phyloP scores from a whole-genome alignment of 2,797 vertebrate species.

The Falco novaeseelandiae region DNA sequence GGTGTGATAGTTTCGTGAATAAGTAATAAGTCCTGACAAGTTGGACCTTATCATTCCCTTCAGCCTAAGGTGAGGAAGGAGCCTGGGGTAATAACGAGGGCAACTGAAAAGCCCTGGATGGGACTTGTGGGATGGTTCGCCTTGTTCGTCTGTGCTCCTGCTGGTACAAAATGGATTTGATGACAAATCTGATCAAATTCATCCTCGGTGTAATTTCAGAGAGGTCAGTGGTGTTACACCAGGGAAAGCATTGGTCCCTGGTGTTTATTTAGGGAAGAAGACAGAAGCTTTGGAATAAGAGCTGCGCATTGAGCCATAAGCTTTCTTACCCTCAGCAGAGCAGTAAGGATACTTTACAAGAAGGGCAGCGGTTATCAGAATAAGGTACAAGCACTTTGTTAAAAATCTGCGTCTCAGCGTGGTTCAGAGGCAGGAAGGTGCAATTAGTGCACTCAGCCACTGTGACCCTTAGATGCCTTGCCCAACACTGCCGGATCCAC shows the following conservation, averaged over 20 bases:
- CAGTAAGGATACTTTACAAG: background rate
- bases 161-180: slow-evolving; percentile 54
- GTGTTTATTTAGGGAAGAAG: slow-evolving; percentile 32
- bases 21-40: slow-evolving; percentile 81
- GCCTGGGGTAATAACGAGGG: slow-evolving; percentile 61
- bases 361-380: slow-evolving; percentile 22
- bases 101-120: slow-evolving; percentile 54
- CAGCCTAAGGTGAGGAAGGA: slow-evolving; percentile 74
- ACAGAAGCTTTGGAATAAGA: slow-evolving; percentile 6
- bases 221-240: slow-evolving; percentile 49
- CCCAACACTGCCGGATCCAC: slow-evolving; percentile 21
- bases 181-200: slow-evolving; percentile 64
- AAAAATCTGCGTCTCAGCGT: background rate
- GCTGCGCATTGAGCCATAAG: slow-evolving; percentile 24
- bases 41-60: slow-evolving; percentile 76
- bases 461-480: slow-evolving; percentile 21
- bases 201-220: slow-evolving; percentile 44
- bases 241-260: slow-evolving; percentile 10
- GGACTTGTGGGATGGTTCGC: slow-evolving; percentile 33
- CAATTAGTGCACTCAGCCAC: slow-evolving; percentile 5
- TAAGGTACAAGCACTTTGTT: slow-evolving; percentile 26
- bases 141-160: background rate
- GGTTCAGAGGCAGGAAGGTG: slow-evolving; percentile 54
- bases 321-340: slow-evolving; percentile 33
- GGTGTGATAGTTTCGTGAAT: slow-evolving; percentile 75